A percentile compares a stretch with the other conserved stretches of the same genome.
Evolutionary conservation across 2,888 invertebrate genomes (phyloP).

Genomic region (Periphyllus acericola): DNA sequence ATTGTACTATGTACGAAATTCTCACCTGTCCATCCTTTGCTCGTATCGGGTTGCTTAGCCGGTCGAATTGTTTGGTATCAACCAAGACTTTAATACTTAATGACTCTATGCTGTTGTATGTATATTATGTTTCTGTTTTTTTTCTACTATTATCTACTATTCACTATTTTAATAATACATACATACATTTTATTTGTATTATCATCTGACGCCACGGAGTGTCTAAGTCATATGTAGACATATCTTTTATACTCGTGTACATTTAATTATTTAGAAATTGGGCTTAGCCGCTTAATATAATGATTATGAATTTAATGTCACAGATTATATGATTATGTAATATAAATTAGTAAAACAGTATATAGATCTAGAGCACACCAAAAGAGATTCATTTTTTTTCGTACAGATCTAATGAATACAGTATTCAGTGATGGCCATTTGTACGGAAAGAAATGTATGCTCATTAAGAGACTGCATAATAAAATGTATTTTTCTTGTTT

Average conservation of each 20-base stretch:
- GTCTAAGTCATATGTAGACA: not conserved
- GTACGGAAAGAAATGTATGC: not conserved
- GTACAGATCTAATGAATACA: not conserved
- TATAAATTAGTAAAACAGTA: too few relatives aligned
- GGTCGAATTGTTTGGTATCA: slow-evolving; percentile 92
- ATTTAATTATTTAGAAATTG: not conserved
- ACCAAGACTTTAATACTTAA: slow-evolving; percentile 69
- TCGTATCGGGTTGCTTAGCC: slow-evolving; percentile 90
- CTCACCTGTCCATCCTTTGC: slow-evolving; percentile 84
- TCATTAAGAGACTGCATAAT: slow-evolving; percentile 15
- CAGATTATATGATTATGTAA: too few relatives aligned
- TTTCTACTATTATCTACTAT: not conserved
- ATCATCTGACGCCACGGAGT: not conserved
- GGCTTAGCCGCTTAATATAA: not conserved
- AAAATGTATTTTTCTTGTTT: not conserved
- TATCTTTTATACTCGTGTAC: slow-evolving; percentile 10
- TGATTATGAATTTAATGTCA: not conserved
- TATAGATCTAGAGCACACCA: not conserved
- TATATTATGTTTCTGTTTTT: slow-evolving; percentile 34
- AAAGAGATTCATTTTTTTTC: slow-evolving; percentile 1
- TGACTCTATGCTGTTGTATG: slow-evolving; percentile 3
- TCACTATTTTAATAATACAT: not conserved
- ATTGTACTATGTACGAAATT: slow-evolving; percentile 91
- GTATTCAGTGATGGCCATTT: not conserved
- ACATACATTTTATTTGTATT: not conserved